Evolutionary conservation across 2,113 vertebrate species (phyloP), one percentile per base, ranked within the genome.

Genomic region (Mola mola): DNA sequence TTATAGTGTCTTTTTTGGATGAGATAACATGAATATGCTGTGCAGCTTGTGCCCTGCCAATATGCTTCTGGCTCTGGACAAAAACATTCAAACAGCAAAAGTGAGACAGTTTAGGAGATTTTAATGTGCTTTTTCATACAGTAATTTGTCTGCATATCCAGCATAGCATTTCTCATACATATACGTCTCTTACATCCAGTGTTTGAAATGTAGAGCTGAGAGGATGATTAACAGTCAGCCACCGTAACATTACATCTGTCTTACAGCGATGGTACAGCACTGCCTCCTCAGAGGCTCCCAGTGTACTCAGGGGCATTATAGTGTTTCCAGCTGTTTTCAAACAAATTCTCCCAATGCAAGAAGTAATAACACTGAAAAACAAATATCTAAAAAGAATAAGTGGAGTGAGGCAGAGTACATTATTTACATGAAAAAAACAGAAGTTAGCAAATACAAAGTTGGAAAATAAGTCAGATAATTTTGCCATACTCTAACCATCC

Each of bases 51-150:
- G 25, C 53, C 55, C 46, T 47, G 33, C 22, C 62, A 65, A 51
- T 72, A 17, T 74, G 73, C 78, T 73, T 43, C 19, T 5, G 38
- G 70, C 76, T 29, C 56, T 34, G 41, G 69, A 73, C 16, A 56
- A 72, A 74, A 55, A 78, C 71, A 64, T 70, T 65, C 72, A 79
- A 31, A 29, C 70, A 82, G 65, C 68, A 66, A 84, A 72, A 81
- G 81, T 78, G 66, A 82, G 83, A 88, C 77, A 73, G 81, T 90
- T 92, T 85, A 87, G 83, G 82, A 86, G 71, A 88, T 88, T 90
- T 92, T 90, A 90, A 90, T 91, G 79, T 88, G 83, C 84, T 88
- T 90, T 87, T 87, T 87, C 86, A 88, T 90, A 91, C 87, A 89
- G 64, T 88, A 90, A 88, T 88, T 91, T 88, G 70, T 89, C 88